Evolutionary conservation across 2,797 vertebrate genomes (phyloP), one percentile per base, ranked within the genome.

Genomic region (Anableps anableps): DNA sequence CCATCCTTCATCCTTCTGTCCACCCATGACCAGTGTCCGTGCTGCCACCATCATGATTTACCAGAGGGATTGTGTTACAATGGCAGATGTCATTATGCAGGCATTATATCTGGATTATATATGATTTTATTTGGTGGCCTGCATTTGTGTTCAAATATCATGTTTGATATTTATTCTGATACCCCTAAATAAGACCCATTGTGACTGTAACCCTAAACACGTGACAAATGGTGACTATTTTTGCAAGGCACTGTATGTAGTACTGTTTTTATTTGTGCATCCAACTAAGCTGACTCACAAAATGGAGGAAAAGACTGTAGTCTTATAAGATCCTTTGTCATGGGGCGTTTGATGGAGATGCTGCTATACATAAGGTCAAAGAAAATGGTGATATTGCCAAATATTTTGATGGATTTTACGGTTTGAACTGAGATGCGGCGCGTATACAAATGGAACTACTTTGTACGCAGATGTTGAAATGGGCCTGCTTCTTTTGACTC

Each of bases 371-470:
- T 11, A 21, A 73, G 43, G 26, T 31, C 26, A 78, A 70, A 68
- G 41, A 62, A 78, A 70, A 70, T 47, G 81, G 78, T 78, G 70
- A 79, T 73, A 74, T 88, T 84, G 86, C 75, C 84, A 90, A 90
- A 90, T 86, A 82, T 82, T 88, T 89, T 78, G 66, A 84, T 80
- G 79, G 16, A 72, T 84, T 86, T 86, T 85, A 83, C 81, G 86
- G 71, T 81, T 86, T 11, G 48, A 85, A 64, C 55, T 41, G 73
- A 53, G n/a, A 72, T 45, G 19, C 13, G 7, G 50, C 14, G 51
- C n/a, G 66, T 45, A 50, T 17, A 38, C 7, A n/a, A 55, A 73
- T 14, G 13, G 10, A 4, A 2, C 60, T 50, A 79, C 80, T 84
- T 70, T 83, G 87, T 82, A 26, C 21, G 21, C 51, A 43, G 72